Conservation (phyloP, 2,888 invertebrate species). For the Panzeria rudis region DNA sequence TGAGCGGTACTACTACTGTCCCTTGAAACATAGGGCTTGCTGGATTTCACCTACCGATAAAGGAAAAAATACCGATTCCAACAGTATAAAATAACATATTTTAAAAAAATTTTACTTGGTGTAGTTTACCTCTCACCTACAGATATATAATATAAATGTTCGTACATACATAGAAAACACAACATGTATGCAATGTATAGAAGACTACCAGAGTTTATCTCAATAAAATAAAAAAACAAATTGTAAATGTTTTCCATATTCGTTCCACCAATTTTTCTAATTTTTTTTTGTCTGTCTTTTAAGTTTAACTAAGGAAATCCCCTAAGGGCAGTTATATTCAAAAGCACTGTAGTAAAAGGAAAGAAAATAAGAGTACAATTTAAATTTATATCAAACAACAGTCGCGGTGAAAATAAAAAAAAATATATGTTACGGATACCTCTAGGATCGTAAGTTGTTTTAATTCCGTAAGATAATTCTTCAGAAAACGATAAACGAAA, state of each 20-base stretch:
- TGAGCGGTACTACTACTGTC: no score
- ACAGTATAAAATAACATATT: no score
- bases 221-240: slow-evolving; percentile 26
- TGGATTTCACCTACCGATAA: no score
- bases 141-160: background rate
- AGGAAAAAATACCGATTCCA: no score
- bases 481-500: no score
- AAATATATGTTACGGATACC: no score
- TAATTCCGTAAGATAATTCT: no score
- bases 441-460: no score
- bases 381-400: slow-evolving; percentile 6
- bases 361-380: background rate
- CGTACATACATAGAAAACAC: background rate
- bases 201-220: slow-evolving; percentile 16
- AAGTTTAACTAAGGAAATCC: slow-evolving; percentile 25
- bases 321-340: slow-evolving; percentile 22
- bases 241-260: slow-evolving; percentile 1
- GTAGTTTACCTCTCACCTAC: no score
- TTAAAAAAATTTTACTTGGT: no score
- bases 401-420: slow-evolving; percentile 1
- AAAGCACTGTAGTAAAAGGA: slow-evolving; percentile 6
- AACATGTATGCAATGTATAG: no score
- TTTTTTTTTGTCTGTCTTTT: slow-evolving; percentile 3
- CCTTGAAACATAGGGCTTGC: no score
- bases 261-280: background rate